Base-by-base conservation (phyloP, 2,113 vertebrate species). In the Cryptoleucopteryx plumbea region DNA sequence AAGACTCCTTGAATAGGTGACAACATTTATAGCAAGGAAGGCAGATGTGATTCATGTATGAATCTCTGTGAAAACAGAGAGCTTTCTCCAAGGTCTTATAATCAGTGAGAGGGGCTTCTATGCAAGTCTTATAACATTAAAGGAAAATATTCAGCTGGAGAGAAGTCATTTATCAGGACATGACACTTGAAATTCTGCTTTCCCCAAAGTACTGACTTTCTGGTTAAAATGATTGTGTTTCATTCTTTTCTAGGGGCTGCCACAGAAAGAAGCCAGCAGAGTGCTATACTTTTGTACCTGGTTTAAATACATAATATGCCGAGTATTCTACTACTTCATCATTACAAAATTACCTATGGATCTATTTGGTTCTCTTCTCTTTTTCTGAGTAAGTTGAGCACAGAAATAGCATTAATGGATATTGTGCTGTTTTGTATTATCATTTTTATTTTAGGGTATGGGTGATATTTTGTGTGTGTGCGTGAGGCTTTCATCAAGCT, bases 141-240 rank as follows among this genome's bases (percentile, higher is more conserved):
- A 94, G 38, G 85, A 79, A 61, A 94, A 88, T 88, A 89, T 90
- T 86, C 42, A 70, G 42, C 50, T 65, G 59, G 53, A 93, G 68
- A 95, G 61, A 95, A 84, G 68, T 58, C 1, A 72, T 96, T 97
- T 96, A 96, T 98, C 73, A 89, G 89, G 47, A 50, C 25, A 77
- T 78, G 67, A 94, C 81, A 85, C 20, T 23, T 61, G 70, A 91
- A 94, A 91, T 95, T 96, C 88, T 86, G 34, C 90, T 75, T 91
- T 96, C 47, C 65, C 77, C 62, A 53, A 79, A 91, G 68, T 63
- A 91, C 70, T 0, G 2, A 77, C 65, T 89, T 90, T 58, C 36
- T 79, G 31, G 31, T 91, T 47, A 94, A 97, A 96, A 89, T 45
- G 22, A 52, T 56, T n/a, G 8, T 29, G 21, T 88, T 91, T 96